Conservation (phyloP, 2,797 vertebrate species). For the Enoplosus armatus region DNA sequence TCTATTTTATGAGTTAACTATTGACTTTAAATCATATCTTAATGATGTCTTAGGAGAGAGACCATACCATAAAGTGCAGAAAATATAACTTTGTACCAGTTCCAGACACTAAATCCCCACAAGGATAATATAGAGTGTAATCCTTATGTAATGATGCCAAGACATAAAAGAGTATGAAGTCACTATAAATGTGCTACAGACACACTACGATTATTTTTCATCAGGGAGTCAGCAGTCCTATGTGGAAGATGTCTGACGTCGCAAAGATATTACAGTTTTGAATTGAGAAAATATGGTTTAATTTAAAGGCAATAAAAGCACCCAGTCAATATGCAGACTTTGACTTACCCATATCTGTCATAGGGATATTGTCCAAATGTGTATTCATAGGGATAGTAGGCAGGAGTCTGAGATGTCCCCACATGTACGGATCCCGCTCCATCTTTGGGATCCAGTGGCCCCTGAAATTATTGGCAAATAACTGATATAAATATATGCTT, state of each 20-base stretch:
- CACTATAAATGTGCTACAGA: neutral
- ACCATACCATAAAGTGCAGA: neutral
- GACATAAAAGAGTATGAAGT: constrained; percentile 19
- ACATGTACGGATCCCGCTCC: constrained; percentile 87
- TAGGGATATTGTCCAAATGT: constrained; percentile 93
- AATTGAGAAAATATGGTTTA: neutral
- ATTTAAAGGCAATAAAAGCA: neutral
- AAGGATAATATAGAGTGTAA: constrained; percentile 8
- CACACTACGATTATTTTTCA: neutral
- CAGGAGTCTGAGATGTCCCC: constrained; percentile 87
- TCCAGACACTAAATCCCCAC: neutral
- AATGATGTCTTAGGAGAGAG: neutral
- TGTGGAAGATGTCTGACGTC: neutral
- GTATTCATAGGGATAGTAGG: constrained; percentile 94
- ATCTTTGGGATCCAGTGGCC: constrained; percentile 91
- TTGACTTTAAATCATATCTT: constrained; percentile 19
- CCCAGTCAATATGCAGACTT: neutral
- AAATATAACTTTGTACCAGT: neutral
- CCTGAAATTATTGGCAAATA: constrained; percentile 81
- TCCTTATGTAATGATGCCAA: constrained; percentile 5
- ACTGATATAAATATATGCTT: neutral
- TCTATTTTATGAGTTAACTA: neutral
- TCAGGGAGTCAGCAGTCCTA: neutral
- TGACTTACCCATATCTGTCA: constrained; percentile 91
- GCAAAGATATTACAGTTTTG: neutral